Base-by-base conservation (phyloP, 2,888 invertebrate species). In the Parasteatoda lunata region DNA sequence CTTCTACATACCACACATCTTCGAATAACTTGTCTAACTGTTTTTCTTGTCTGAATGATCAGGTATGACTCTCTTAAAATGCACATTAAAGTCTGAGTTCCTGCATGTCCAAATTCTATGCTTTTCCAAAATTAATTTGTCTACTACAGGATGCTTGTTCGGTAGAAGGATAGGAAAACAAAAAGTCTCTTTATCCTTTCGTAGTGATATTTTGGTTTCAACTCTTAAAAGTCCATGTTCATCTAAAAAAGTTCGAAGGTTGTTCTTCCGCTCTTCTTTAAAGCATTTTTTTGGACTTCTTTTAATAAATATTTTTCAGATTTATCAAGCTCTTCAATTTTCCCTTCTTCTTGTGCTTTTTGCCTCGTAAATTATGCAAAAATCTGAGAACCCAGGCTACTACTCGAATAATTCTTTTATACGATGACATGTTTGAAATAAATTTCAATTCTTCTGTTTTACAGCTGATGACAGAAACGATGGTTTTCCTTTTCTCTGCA, bases 21-120 rank as follows among this genome's bases (percentile, higher is more conserved):
- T 72, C n/a, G n/a, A 49, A 73, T 13, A 52, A 13, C 30, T 15
- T 52, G 6, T 9, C 30, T 3, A 52, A 54, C 30, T 15, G 52
- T n/a, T 54, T 73, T 73, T 5, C 30, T 5, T 15, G 15, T 54
- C 9, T 52, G 13, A n/a, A 54, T n/a, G 30, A 73, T 30, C 73
- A 54, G 54, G n/a, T 73, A 73, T 3, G 52, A 6, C 47, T 73
- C 73, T 73, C 45, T 52, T 5, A 73, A n/a, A 52, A 30, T n/a
- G 30, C 9, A 4, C 73, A 73, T 54, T n/a, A 54, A 5, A n/a
- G 45, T 52, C 13, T 73, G 73, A 54, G 54, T 45, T 15, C 76
- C 76, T 47, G 45, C 30, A 64, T 76, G 65, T 13, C 5, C 8
- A 47, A 76, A 9, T 5, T 6, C 4, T 64, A 13, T 64, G 76